Base-by-base conservation (phyloP, 2,888 invertebrate species). In the Drosophila multiciliata region DNA sequence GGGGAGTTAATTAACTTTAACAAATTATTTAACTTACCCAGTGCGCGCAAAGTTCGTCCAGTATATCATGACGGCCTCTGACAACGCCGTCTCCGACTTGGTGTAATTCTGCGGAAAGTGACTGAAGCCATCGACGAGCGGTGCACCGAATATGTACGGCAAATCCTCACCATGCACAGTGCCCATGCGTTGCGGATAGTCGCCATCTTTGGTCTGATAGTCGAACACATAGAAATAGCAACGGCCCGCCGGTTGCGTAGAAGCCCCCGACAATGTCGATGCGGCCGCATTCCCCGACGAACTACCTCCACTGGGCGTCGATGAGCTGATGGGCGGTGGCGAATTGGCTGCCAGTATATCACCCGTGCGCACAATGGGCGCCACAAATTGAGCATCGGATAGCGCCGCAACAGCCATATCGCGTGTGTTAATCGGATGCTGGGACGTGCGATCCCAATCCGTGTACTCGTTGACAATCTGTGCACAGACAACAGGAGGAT, bases 351-450 rank as follows among this genome's bases (percentile, higher is more conserved):
- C 96, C 80, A 97, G 94, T 62, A 97, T 94, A 91, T 97, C 97
- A 0, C 97, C 97, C 8, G 97, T 96, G 92, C 97, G 96, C 23
- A 98, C 96, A 48, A 98, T 92, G 0, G 98, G 99, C 0, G 98
- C 98, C 40, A 98, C 97, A 91, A 97, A 98, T 92, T 98, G 97
- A 1, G 98, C 98, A 92, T 99, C 98, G 75, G 98, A 98, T 49
- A 99, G 93, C 8, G 99, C 97, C 12, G 98, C 97, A 70, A 99
- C 96, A 5, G 98, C 97, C 15, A 97, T 96, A 91, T 98, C 98
- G 75, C 97, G 94, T 9, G 97, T 97, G 91, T 97, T 97, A 84
- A 97, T 96, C 54, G 98, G 97, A 93, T 97, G 97, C 93, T 97
- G 94, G 91, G 97, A 97, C 87, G 97, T 97, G 92, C 96, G 94